Base-by-base conservation (phyloP, 1,140 invertebrate species). In the Oryctes rhinoceros region DNA sequence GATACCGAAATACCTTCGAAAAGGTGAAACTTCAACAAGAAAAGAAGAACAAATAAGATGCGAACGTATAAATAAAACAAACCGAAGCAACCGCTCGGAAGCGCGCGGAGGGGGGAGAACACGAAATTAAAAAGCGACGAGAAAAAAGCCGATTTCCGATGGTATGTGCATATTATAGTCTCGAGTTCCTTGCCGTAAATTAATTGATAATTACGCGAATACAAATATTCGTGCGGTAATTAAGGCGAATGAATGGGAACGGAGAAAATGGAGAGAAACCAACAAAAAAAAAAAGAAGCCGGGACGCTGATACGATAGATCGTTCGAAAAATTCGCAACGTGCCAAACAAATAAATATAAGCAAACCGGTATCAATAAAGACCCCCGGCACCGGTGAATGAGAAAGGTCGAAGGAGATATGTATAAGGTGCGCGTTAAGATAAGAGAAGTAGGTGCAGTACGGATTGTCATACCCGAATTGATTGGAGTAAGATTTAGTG, bases 341-440 rank as follows among this genome's bases (percentile, higher is more conserved):
- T 71, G 65, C 24, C 20, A 71, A 71, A 71, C 65, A 71, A 71
- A 71, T 71, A 71, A 71, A 71, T 71, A 37, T 71, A 71, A 71
- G 65, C 24, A 24, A 71, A 71, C 65, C 65, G 65, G 65, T 35
- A 71, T 24, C 65, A 71, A 71, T 35, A 13, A 71, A 71, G 24
- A 13, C 24, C 65, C 20, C 18, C 15, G 53, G 6, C 10, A 24
- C 4, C 15, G 35, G 18, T 71, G 65, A 71, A 71, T 71, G 20
- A 62, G 53, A 62, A 62, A 62, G 7, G 53, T 62, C 5, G 39
- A 44, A 44, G 39, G 39, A 44, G 39, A 44, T 44, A 44, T 44
- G 39, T 7, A 44, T 44, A 44, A 1, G 39, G 39, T 44, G 39
- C 9, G 39, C 39, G 5, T 44, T 44, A 44, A 44, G 39, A 44